Conservation (phyloP, 2,888 invertebrate species). For the Lasioglossum villosulum region DNA sequence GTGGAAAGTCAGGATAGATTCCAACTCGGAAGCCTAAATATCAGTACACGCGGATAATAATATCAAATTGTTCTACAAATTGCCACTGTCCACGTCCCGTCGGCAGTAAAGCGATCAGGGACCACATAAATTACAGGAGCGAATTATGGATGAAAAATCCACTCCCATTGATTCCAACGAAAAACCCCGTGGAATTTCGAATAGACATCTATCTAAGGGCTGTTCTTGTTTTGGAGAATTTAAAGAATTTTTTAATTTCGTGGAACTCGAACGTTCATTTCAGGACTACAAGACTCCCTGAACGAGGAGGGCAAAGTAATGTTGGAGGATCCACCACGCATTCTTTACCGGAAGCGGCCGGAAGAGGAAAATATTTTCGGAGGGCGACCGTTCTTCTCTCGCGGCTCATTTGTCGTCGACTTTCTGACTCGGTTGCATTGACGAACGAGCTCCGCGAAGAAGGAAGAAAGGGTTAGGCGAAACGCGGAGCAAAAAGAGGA, state of each 20-base stretch:
- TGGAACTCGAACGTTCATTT: neutral
- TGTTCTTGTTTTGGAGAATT: too few species aligned
- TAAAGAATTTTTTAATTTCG: too few species aligned
- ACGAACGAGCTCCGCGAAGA: constrained; percentile 75
- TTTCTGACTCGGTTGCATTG: constrained; percentile 77
- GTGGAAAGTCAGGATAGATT: constrained; percentile 62
- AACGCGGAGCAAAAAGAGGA: constrained; percentile 47
- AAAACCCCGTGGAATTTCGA: neutral
- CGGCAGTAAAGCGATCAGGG: neutral
- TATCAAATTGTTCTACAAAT: constrained; percentile 48
- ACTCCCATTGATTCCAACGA: neutral
- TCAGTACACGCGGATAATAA: constrained; percentile 53
- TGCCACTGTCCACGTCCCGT: constrained; percentile 22
- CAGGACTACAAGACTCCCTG: neutral
- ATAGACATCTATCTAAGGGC: neutral
- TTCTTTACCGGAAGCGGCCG: constrained; percentile 58
- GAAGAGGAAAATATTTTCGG: constrained; percentile 55
- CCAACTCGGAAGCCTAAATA: constrained; percentile 39
- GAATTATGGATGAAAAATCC: neutral
- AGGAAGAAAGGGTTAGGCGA: constrained; percentile 68
- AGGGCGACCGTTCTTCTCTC: constrained; percentile 53
- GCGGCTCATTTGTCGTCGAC: constrained; percentile 77
- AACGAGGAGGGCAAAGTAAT: neutral
- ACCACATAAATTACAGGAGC: neutral
- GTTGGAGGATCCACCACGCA: neutral